These are phyloP conservation scores for Hoplias malabaricus DNA, from an alignment of 2,113 vertebrate species.

Conservation along the genomic window DNA sequence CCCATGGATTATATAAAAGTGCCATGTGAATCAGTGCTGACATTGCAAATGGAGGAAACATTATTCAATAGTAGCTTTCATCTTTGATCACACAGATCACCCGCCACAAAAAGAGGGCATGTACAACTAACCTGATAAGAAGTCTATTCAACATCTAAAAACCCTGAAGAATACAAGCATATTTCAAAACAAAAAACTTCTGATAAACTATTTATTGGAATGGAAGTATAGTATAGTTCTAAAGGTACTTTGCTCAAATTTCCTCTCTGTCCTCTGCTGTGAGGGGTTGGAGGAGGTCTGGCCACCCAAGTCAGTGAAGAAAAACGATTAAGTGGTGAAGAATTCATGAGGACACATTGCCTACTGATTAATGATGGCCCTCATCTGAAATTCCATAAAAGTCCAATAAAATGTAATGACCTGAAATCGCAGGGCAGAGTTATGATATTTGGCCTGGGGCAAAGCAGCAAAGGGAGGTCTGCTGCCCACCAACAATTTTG, in stretches of 20 bases:
- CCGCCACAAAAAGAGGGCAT: neutral
- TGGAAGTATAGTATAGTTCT: too few species aligned
- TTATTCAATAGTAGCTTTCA: slow-evolving; percentile 38
- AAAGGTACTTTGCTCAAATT: too few species aligned
- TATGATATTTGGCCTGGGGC: slow-evolving; percentile 6
- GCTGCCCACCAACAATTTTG: too few species aligned
- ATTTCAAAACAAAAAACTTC: too few species aligned
- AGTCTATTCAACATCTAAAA: neutral
- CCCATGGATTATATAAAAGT: slow-evolving; percentile 33
- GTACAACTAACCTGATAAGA: neutral
- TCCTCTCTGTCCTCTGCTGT: neutral
- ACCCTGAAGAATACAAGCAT: too few species aligned
- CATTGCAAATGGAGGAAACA: slow-evolving; percentile 27
- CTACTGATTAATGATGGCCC: slow-evolving; percentile 38
- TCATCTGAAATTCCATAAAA: slow-evolving; percentile 59
- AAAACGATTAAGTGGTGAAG: slow-evolving; percentile 31
- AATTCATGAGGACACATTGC: slow-evolving; percentile 38
- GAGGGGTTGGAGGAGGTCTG: neutral
- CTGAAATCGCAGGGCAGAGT: slow-evolving; percentile 42
- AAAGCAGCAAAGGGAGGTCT: neutral
- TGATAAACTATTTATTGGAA: too few species aligned
- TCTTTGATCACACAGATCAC: slow-evolving; percentile 11
- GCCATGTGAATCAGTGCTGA: too few species aligned
- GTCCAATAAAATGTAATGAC: slow-evolving; percentile 54
- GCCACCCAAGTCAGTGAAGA: slow-evolving; percentile 14